These are phyloP conservation scores for Ecliptopera silaceata DNA, from an alignment of 2,888 invertebrate genomes.

Conservation along the genomic window DNA sequence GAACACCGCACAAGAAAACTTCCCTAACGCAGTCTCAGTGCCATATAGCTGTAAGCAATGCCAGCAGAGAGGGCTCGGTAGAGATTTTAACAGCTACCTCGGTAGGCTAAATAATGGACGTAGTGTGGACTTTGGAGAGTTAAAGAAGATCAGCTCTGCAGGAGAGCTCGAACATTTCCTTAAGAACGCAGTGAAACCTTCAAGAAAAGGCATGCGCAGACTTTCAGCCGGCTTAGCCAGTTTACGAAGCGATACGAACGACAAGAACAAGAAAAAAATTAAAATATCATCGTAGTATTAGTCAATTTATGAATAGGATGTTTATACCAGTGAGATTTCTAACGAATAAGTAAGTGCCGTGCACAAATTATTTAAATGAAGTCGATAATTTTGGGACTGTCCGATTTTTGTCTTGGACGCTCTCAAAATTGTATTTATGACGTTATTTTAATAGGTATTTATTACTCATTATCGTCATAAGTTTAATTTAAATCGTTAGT, in stretches of 20 bases:
- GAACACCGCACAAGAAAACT: conserved; percentile 80
- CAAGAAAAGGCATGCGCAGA: conserved; percentile 59
- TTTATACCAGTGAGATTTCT: conserved; percentile 36
- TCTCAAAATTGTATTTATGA: conserved; percentile 66
- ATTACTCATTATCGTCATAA: conserved; percentile 36
- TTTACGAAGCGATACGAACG: conserved; percentile 50
- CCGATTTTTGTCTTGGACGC: conserved; percentile 76
- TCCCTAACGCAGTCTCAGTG: conserved; percentile 84
- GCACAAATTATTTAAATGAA: conserved; percentile 15
- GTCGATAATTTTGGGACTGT: conserved; percentile 67
- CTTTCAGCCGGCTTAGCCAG: conserved; percentile 49
- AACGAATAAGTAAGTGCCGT: conserved; percentile 19
- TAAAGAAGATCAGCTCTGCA: conserved; percentile 69
- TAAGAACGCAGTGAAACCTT: conserved; percentile 68
- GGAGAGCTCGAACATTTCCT: conserved; percentile 67
- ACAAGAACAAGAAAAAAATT: conserved; percentile 42
- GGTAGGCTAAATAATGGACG: conserved; percentile 67
- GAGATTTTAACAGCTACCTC: conserved; percentile 59
- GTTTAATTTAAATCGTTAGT: conserved; percentile 39
- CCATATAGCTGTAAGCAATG: conserved; percentile 85
- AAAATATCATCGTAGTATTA: conserved; percentile 33
- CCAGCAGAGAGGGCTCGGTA: conserved; percentile 53
- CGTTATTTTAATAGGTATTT: conserved; percentile 40
- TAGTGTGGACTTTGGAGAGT: conserved; percentile 60
- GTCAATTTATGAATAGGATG: conserved; percentile 27